Base-by-base conservation (phyloP, 2,113 vertebrate species). In the Gobiocypris rarus region DNA sequence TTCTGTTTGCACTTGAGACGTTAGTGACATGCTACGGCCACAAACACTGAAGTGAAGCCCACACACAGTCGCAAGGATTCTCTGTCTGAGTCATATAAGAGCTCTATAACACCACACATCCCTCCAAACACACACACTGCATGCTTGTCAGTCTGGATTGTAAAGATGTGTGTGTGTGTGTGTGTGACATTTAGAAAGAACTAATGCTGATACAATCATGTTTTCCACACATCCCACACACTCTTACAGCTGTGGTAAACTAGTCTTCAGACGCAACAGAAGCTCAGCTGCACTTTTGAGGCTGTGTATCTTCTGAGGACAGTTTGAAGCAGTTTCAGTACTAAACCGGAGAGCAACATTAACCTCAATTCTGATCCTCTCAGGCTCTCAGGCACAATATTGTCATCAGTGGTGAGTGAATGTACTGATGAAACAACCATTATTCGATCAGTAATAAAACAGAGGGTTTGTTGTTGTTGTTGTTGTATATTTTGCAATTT, bases 61-160 rank as follows among this genome's bases (percentile, higher is more conserved):
- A 93, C 90, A 83, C 90, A 90, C 84, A 89, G 88, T 86, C 87
- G 86, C 81, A 92, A 91, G 89, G 90, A 90, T 92, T 93, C 91
- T 93, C 92, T 89, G 89, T 92, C 93, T 93, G 93, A 94, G 89
- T 94, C 93, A 94, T 89, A 89, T 88, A 86, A 85, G 82, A 86
- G 87, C 90, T 93, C 89, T 88, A 88, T 90, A 92, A 91, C 92
- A 92, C 92, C 80, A 52, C 67, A 78, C 22, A 89, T 91, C 90
- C 91, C 89, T 91, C 90, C 90, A 80, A 48, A 87, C 4, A 9
- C 79, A 91, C 92, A 84, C 65, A 88, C 3, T 22, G 65, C 73
- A 76, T 83, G 69, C 58, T 80, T 56, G 79, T 31, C 9, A 43
- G 43, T 87, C 76, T 65, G 77, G 59, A 75, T 73, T 75, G 76